Evolutionary conservation across 1,140 invertebrate species (phyloP), one percentile per base, ranked within the genome.

Genomic region (Meteorus sp.): DNA sequence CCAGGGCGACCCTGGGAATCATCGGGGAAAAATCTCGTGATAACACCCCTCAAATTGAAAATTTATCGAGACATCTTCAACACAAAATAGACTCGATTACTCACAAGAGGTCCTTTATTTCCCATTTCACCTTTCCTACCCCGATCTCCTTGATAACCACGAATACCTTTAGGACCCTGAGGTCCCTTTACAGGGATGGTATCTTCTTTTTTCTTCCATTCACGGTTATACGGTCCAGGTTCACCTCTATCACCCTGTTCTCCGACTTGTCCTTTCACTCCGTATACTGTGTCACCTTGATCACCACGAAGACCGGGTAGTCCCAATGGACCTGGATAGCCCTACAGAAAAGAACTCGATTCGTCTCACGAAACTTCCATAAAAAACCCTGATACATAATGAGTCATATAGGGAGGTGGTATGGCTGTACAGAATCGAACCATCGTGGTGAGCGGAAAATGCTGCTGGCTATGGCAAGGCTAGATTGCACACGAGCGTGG

Each of bases 61-160:
- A 13, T 23, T n/a, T 56, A 29, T n/a, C 19, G 52, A 41, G 23
- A 39, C 15, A 53, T 25, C 0, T 13, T 27, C 2, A 35, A 45
- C 1, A 39, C 19, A 41, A 60, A 35, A 5, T 37, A 39, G 22
- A 33, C 37, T 54, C 33, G 54, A 22, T 53, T 55, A 77, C 80
- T 79, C 71, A 86, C 85, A 15, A 64, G 67, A 27, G 74, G 71
- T 58, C 86, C 86, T 60, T 75, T 77, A 11, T 73, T 68, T 45
- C 86, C 89, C 3, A 63, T 29, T 56, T 81, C 79, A 53, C 91
- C 91, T 64, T 81, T 82, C 0, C 70, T 64, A 31, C 86, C 86
- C 35, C 70, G 69, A 9, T 82, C 77, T 19, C 88, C 88, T 25
- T 76, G 76, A 37, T 81, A 71, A 25, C 89, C 89, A 35, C 73